Conservation (phyloP, 2,797 vertebrate species). For the Hypotaenidia philippensis region DNA sequence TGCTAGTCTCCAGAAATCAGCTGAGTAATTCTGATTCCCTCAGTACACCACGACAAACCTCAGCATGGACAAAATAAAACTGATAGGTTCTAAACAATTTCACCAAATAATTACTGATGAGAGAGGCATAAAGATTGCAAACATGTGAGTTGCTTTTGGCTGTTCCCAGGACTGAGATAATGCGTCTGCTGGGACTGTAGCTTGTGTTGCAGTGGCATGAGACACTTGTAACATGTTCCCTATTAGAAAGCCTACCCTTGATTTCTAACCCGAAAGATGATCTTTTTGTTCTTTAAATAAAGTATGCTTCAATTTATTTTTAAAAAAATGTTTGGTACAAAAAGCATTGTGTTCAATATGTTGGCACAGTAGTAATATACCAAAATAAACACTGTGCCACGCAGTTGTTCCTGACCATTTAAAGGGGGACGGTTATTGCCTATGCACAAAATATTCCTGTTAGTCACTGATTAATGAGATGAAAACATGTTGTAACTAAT, state of each 20-base stretch:
- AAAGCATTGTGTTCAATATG: not conserved
- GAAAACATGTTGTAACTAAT: slow-evolving; percentile 48
- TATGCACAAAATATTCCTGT: not conserved
- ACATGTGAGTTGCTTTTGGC: not conserved
- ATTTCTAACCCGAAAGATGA: not conserved
- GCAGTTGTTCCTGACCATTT: not conserved
- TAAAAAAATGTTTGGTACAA: not conserved
- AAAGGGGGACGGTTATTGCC: not conserved
- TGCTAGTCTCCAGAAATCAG: not conserved
- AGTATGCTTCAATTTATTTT: too few species aligned
- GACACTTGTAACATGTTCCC: not conserved
- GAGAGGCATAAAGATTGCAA: not conserved
- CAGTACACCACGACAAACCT: not conserved
- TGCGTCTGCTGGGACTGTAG: too few species aligned
- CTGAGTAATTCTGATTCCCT: not conserved
- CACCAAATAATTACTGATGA: not conserved
- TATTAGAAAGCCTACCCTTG: not conserved
- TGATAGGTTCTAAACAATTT: not conserved
- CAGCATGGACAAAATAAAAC: not conserved
- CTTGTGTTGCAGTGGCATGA: not conserved
- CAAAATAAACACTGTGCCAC: not conserved
- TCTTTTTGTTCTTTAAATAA: not conserved
- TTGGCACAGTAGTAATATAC: not conserved
- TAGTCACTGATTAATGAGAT: slow-evolving; percentile 20
- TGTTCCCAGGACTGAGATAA: not conserved